Base-by-base conservation (phyloP, 53 echinoderm and acorn worm species). In the Echinometra lucunter region DNA sequence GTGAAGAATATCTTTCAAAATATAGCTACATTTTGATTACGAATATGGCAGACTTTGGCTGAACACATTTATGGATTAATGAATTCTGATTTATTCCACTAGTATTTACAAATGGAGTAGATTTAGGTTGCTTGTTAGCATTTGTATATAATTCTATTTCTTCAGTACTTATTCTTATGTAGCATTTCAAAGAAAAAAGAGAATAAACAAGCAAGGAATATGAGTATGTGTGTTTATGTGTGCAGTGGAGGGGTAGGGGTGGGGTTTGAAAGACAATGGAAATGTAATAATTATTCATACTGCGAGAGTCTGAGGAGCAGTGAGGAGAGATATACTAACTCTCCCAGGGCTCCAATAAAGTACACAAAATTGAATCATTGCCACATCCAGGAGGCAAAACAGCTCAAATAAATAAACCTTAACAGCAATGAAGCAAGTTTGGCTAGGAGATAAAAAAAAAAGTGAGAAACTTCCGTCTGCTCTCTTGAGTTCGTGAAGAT, bases 361-460 rank as follows among this genome's bases (percentile, higher is more conserved):
- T 34, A 88, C 49, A 88, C 53, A 88, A 47, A 88, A 88, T 88
- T 88, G 88, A 88, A 88, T 88, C 88, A 88, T 11, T 12, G 78
- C 88, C 13, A 32, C 88, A 88, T 57, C 28, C 53, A 55, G 53
- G 88, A 88, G 88, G 88, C 88, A 55, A 57, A 28, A 88, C 32
- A n/a, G 88, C 88, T 27, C 27, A 35, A 53, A 88, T 88, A 88
- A 88, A 88, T 88, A 88, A 49, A 78, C 78, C 40, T 35, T 42
- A n/a, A 42, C 27, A 56, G 35, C 4, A 23, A 83, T 45, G 21
- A 30, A 88, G 12, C 88, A 78, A 88, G 55, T 25, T 88, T 88
- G 35, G 88, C 49, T 55, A 28, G 53, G 32, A 55, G 88, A 57
- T 15, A 78, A 78, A 75, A 74, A 87, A 56, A 74, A 72, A 78